Conservation (phyloP, 1,140 invertebrate species). For the Prorops nasuta region DNA sequence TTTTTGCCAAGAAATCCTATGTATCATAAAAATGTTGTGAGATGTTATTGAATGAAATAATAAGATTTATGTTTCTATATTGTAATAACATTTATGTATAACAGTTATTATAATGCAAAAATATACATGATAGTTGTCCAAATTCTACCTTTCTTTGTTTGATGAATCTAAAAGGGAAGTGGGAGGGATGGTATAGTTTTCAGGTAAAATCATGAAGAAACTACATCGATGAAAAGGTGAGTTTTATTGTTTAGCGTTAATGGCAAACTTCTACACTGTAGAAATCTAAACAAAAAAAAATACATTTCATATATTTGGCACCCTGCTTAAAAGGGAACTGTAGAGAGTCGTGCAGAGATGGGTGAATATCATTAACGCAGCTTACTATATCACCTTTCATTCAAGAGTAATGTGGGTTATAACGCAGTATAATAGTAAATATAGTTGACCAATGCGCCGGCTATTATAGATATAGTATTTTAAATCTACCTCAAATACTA, state of each 20-base stretch:
- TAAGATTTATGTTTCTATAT: slow-evolving; percentile 47
- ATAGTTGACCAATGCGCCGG: background rate
- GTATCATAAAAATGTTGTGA: slow-evolving; percentile 31
- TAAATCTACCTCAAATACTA: no score
- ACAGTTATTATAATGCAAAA: slow-evolving; percentile 40
- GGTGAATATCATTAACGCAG: slow-evolving; percentile 32
- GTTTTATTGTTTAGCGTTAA: slow-evolving; percentile 31
- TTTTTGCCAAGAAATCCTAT: background rate
- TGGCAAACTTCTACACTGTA: slow-evolving; percentile 44
- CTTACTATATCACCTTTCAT: background rate
- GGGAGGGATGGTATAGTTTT: no score
- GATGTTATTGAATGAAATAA: slow-evolving; percentile 39
- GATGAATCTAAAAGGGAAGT: background rate
- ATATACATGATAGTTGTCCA: slow-evolving; percentile 43
- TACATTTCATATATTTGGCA: slow-evolving; percentile 29
- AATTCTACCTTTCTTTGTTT: slow-evolving; percentile 8
- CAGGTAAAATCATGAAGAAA: background rate
- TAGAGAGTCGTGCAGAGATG: slow-evolving; percentile 45
- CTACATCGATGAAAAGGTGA: background rate
- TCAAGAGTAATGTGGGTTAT: background rate
- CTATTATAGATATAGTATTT: no score
- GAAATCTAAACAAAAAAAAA: slow-evolving; percentile 34
- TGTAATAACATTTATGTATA: slow-evolving; percentile 49
- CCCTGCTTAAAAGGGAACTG: slow-evolving; percentile 43
- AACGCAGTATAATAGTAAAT: background rate